Conservation (phyloP, 2,888 invertebrate species). For the Synergus umbraculus region DNA sequence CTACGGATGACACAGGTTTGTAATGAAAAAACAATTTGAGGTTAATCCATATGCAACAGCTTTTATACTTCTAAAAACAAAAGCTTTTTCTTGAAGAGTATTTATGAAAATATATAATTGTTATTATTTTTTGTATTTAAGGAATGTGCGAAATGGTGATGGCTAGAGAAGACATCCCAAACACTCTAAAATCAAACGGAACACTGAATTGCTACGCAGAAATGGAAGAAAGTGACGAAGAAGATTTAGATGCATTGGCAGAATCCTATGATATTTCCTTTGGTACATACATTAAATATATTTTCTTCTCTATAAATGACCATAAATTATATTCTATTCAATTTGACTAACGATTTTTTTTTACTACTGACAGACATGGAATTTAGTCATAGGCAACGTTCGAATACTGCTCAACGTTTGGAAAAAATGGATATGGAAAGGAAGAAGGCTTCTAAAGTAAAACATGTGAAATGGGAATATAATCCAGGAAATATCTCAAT, state of each 20-base stretch:
- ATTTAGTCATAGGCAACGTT: constrained; percentile 83
- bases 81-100: not conserved
- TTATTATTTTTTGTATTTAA: constrained; percentile 50
- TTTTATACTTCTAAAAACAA: not conserved
- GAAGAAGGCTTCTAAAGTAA: constrained; percentile 87
- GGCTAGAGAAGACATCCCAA: constrained; percentile 89
- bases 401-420: constrained; percentile 92
- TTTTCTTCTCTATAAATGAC: constrained; percentile 33
- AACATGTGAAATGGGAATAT: constrained; percentile 86
- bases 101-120: not conserved
- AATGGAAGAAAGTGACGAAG: constrained; percentile 88
- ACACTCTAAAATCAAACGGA: constrained; percentile 80
- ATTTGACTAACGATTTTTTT: constrained; percentile 10
- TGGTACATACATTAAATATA: constrained; percentile 74
- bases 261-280: constrained; percentile 89
- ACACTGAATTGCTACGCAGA: constrained; percentile 86
- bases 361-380: constrained; percentile 73
- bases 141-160: constrained; percentile 95
- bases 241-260: constrained; percentile 83
- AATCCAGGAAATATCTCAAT: constrained; percentile 79
- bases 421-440: constrained; percentile 93
- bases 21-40: constrained; percentile 28
- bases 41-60: not conserved
- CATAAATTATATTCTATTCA: not conserved
- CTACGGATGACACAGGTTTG: constrained; percentile 93